Base-by-base conservation (phyloP, 2,113 vertebrate genomes). In the Nestor notabilis region DNA sequence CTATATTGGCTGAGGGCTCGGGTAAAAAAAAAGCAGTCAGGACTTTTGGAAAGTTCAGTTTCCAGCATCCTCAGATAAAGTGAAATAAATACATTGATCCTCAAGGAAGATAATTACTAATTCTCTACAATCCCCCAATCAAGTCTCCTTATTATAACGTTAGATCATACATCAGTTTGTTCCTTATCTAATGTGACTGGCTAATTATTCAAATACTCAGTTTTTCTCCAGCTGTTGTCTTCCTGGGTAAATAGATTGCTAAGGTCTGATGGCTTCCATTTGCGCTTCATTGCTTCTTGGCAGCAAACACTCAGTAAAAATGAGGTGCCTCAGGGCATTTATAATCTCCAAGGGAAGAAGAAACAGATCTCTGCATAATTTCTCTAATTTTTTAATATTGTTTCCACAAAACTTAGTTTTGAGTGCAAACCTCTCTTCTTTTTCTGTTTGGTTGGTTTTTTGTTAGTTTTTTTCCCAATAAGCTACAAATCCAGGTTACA, bases 251-350 rank as follows among this genome's bases (percentile, higher is more conserved):
- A 97, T 93, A 98, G 97, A 96, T 96, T 79, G 86, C 90, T 93
- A 81, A 96, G 68, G 96, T 98, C 81, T 89, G 21, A 96, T 97
- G 96, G 87, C 91, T 98, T 96, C 94, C 84, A 77, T 97, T 97
- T 97, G 95, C 94, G 98, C 96, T 98, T 97, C 96, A 91, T 93
- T 97, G 96, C 95, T 93, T 97, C 94, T 96, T 97, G 97, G 97
- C 97, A 96, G 96, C 77, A 96, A 97, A 77, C 56, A 52, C 9
- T 50, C 82, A 47, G 43, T 91, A 95, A 97, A 97, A 98, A 97
- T 84, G 69, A 95, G 64, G 80, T 91, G 95, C 96, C 91, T 96
- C 43, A 52, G 92, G 89, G 87, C 80, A 35, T 96, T 96, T 84
- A 28, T 93, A 88, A 95, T 96, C 94, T 98, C 90, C 66, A 89